phyloP scores from a whole-genome alignment of 2,888 invertebrate genomes.

The Dyspetes luteomarginatus region DNA sequence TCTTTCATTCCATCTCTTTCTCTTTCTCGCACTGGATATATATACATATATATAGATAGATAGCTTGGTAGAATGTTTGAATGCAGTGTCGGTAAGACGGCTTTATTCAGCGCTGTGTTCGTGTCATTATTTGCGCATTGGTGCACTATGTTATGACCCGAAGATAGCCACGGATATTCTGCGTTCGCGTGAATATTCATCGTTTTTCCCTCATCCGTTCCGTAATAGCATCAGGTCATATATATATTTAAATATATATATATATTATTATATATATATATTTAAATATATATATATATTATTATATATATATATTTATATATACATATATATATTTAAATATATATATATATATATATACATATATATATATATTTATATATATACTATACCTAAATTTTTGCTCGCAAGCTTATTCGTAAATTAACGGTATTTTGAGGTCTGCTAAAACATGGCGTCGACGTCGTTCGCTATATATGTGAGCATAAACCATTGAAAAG shows the following conservation, averaged over 20 bases:
- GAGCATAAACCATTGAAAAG: constrained; percentile 68
- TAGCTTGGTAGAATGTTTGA: constrained; percentile 5
- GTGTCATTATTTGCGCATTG: constrained; percentile 82
- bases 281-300: background rate
- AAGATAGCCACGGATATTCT: constrained; percentile 57
- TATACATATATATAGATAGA: constrained; percentile 1
- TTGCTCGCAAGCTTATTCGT: constrained; percentile 48
- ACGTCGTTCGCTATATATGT: constrained; percentile 36
- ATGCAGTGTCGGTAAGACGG: constrained; percentile 72
- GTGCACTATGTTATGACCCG: constrained; percentile 77
- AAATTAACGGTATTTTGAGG: constrained; percentile 41
- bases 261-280: background rate
- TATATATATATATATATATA: background rate
- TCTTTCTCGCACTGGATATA: constrained; percentile 43
- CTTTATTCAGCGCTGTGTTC: constrained; percentile 75
- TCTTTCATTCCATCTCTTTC: constrained; percentile 64
- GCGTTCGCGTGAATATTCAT: constrained; percentile 77
- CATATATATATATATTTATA: background rate
- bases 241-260: background rate
- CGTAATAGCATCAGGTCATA: constrained; percentile 29
- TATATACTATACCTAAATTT: too few species aligned
- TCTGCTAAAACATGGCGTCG: constrained; percentile 15
- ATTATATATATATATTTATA: background rate
- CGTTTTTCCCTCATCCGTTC: constrained; percentile 68
- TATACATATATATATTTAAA: background rate